phyloP scores from a whole-genome alignment of 2,113 vertebrate species.

The Takifugu bimaculatus region DNA sequence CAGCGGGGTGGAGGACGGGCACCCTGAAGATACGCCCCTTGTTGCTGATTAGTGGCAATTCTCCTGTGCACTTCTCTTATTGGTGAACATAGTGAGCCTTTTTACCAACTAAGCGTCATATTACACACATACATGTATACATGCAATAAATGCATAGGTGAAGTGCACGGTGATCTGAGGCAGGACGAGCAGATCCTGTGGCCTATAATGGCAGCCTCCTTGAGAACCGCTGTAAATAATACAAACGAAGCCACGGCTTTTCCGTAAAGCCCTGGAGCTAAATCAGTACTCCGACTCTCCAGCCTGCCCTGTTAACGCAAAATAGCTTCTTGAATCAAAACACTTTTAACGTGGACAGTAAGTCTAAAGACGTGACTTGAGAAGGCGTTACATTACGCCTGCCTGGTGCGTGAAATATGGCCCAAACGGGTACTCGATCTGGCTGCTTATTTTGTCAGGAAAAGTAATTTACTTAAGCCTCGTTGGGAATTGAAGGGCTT shows the following conservation, averaged over 20 bases:
- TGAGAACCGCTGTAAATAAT: constrained; percentile 1
- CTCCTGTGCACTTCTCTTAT: no score
- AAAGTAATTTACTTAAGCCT: constrained; percentile 33
- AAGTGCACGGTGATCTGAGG: constrained; percentile 2
- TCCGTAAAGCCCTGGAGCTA: not conserved
- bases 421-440: constrained; percentile 7
- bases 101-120: no score
- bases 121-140: not conserved
- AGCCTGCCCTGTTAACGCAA: not conserved
- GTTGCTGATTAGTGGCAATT: no score
- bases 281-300: constrained; percentile 15
- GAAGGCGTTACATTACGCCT: constrained; percentile 22
- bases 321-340: not conserved
- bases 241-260: constrained; percentile 3
- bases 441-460: constrained; percentile 18
- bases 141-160: not conserved
- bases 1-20: no score
- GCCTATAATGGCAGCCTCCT: constrained; percentile 29
- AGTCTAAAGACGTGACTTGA: constrained; percentile 13
- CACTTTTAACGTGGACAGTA: not conserved
- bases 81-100: no score
- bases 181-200: constrained; percentile 5
- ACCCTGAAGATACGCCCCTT: no score
- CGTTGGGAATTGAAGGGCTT: constrained; percentile 23
- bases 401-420: constrained; percentile 20